Evolutionary conservation across 2,797 vertebrate genomes (phyloP), one percentile per base, ranked within the genome.

Genomic region (Gymnodraco acuticeps): DNA sequence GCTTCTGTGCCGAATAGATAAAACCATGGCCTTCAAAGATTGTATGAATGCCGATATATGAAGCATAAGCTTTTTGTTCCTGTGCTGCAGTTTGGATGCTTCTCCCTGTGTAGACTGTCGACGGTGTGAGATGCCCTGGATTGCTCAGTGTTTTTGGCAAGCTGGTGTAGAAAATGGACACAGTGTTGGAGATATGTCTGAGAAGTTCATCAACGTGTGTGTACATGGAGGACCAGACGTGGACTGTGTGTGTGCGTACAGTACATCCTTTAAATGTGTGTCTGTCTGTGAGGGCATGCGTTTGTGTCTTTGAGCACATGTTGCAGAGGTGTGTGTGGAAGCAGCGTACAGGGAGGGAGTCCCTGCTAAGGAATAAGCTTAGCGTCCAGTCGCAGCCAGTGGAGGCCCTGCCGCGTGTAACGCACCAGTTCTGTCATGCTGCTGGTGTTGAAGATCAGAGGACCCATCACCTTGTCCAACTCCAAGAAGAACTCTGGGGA

Each of bases 391-490:
- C 98, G 96, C 83, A 99, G 94, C 98, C 98, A 99, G 85, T 99
- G 97, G 51, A 99, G 95, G 81, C 98, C 98, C 94, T 99, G 98
- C 42, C 98, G 97, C 10, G 98, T 98, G 88, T 96, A 99, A 56
- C 97, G 97, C 93, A 98, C 97, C 87, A 99, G 96, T 88, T 99
- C 98, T 70, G 97, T 98, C 98, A 99, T 99, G 91, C 96, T 97
- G 96, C 98, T 99, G 65, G 97, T 97, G 83, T 99, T 99, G 87
- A 99, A 99, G 93, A 99, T 93, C 92, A 99, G 95, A 77, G 97
- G 96, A 70, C 96, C 94, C 98, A 99, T 99, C 85, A 95, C 96
- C 92, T 98, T 99, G 95, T 99, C 98, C 96, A 99, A 93, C 91
- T 99, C 98, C 62, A 94, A 87, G 93, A 99, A 99, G 94, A 99